Evolutionary conservation across 1,140 invertebrate species (phyloP), one percentile per base, ranked within the genome.

Genomic region (Whitmania pigra): DNA sequence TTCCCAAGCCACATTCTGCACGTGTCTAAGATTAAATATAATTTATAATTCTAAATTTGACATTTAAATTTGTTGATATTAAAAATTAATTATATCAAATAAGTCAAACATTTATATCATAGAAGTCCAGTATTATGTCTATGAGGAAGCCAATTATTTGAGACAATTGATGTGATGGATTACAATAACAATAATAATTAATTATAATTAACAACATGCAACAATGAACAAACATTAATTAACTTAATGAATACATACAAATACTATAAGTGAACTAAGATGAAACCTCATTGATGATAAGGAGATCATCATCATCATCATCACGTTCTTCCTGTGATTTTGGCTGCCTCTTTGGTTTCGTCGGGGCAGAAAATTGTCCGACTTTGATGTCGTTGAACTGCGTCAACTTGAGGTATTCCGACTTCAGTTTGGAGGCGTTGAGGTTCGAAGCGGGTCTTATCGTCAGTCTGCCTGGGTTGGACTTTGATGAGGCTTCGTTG

Each of bases 41-140:
- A n/a, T n/a, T n/a, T n/a, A n/a, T n/a, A n/a, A n/a, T n/a, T n/a
- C n/a, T n/a, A n/a, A n/a, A n/a, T n/a, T n/a, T n/a, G n/a, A n/a
- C n/a, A n/a, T n/a, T n/a, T n/a, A n/a, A n/a, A n/a, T n/a, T 74
- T 68, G 53, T 74, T 72, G 53, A 74, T 53, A 68, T 74, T 7
- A 73, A 31, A 53, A 68, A 72, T 25, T 73, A 27, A 69, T 74
- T 66, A n/a, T 74, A 53, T 22, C 25, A 66, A 22, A n/a, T n/a
- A n/a, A n/a, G n/a, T n/a, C n/a, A n/a, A n/a, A n/a, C n/a, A n/a
- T n/a, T n/a, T n/a, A n/a, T n/a, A n/a, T n/a, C n/a, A n/a, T n/a
- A n/a, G n/a, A n/a, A n/a, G n/a, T n/a, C n/a, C n/a, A n/a, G n/a
- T n/a, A n/a, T n/a, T n/a, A n/a, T n/a, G n/a, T n/a, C n/a, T n/a